A percentile compares a stretch with the other conserved stretches of the same genome.
Evolutionary conservation across 1,140 invertebrate species (phyloP).

Genomic region (Ooceraea biroi): DNA sequence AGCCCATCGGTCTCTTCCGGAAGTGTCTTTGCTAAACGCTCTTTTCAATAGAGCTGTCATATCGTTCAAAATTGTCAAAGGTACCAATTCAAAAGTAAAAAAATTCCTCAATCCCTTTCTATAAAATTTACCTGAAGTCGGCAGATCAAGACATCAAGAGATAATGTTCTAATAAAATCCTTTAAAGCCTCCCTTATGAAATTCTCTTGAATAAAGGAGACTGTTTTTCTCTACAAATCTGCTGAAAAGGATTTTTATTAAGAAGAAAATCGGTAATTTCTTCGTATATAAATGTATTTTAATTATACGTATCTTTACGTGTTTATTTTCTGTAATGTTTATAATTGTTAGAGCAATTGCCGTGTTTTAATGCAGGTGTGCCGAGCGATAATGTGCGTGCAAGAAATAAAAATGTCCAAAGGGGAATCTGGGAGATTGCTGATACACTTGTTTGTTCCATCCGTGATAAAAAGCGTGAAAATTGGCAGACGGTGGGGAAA

Average conservation of each 20-base stretch:
- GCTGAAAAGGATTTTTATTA: no score
- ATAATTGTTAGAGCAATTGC: not conserved
- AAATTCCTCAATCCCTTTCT: conserved; percentile 1
- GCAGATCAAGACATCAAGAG: not conserved
- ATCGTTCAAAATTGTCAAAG: not conserved
- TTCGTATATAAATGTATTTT: not conserved
- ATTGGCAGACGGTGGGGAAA: conserved; percentile 28
- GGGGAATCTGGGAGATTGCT: not conserved
- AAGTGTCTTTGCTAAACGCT: not conserved
- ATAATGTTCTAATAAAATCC: not conserved
- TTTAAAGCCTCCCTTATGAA: not conserved
- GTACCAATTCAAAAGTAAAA: not conserved
- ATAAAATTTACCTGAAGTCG: not conserved
- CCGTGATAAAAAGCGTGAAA: conserved; percentile 52
- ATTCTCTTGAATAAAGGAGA: no score
- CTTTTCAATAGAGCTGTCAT: conserved; percentile 1
- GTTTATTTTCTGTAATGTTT: not conserved
- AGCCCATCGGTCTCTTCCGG: not conserved
- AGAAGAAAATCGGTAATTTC: no score
- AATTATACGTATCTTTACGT: not conserved
- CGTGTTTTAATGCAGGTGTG: not conserved
- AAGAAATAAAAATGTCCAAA: conserved; percentile 9
- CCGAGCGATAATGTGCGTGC: not conserved
- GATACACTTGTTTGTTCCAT: conserved; percentile 18
- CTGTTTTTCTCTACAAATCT: no score